Base-by-base conservation (phyloP, 1,140 invertebrate species). In the Atta colombica region DNA sequence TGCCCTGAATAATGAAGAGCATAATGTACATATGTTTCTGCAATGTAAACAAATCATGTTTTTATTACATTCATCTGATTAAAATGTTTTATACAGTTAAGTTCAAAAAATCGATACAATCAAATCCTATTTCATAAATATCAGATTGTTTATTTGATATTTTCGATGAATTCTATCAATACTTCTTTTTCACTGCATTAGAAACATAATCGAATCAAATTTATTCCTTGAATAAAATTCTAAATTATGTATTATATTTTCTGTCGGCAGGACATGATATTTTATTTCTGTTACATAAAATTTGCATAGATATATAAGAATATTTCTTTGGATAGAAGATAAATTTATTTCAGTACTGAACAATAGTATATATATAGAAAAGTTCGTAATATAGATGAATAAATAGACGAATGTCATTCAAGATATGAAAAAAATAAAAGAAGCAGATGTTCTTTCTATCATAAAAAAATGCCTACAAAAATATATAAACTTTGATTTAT, bases 11-110 rank as follows among this genome's bases (percentile, higher is more conserved):
- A 81, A 81, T 71, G 31, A 49, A 81, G 65, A 72, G 18, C 28
- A 21, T 60, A 53, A 25, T 45, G 65, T 28, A 45, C 25, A 31
- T 49, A 55, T 84, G 45, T 75, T 61, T 75, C 55, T 45, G 39
- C 45, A 31, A 60, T 63, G 55, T 84, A 84, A 84, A 75, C 69
- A 74, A 74, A 72, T 82, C 80, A 60, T 61, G 71, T 31, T 72
- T 74, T 74, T 82, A 72, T 74, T 82, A 74, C 39, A 49, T 77
- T 39, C 16, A 45, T 1, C n/a, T 71, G 31, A 35, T 69, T 53
- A 55, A 80, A 80, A 80, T 35, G 28, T 69, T 78, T 51, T 3
- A 28, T 28, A n/a, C 2, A 7, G 3, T 69, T 21, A 55, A 80
- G 21, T 53, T 45, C 0, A 45, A 69, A 69, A 78, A 49, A 39